phyloP scores from a whole-genome alignment of 2,797 vertebrate genomes.

The Poeciliopsis turneri region DNA sequence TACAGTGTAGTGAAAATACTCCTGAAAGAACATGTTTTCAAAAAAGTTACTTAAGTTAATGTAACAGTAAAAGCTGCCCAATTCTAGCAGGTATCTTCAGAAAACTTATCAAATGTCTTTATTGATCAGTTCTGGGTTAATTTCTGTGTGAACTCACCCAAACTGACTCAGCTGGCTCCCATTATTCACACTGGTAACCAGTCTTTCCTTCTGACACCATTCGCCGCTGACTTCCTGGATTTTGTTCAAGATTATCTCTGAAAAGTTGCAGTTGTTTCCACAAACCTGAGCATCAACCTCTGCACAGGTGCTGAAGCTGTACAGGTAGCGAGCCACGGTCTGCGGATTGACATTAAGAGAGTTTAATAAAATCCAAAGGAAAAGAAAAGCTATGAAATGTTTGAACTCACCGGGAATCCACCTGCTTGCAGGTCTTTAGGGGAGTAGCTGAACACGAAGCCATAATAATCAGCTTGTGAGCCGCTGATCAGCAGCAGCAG shows the following conservation, averaged over 20 bases:
- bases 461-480: neutral
- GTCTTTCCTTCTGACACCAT: neutral
- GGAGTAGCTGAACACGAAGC: neutral
- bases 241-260: neutral
- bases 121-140: neutral
- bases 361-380: neutral
- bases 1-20: too few relatives aligned
- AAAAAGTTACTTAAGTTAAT: too few relatives aligned
- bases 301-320: conserved; percentile 1
- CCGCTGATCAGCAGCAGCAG: neutral
- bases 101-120: neutral
- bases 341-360: neutral
- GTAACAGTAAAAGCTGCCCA: too few relatives aligned
- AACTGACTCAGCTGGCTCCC: neutral
- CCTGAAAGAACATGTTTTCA: too few relatives aligned
- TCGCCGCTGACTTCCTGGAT: neutral
- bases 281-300: neutral
- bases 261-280: neutral
- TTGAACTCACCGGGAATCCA: neutral
- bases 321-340: neutral
- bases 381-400: neutral
- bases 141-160: neutral
- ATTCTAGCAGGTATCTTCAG: neutral
- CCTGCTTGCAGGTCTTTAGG: neutral
- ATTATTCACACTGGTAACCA: neutral